Conservation (phyloP, 2,888 invertebrate species). For the Podabrus alpinus region DNA sequence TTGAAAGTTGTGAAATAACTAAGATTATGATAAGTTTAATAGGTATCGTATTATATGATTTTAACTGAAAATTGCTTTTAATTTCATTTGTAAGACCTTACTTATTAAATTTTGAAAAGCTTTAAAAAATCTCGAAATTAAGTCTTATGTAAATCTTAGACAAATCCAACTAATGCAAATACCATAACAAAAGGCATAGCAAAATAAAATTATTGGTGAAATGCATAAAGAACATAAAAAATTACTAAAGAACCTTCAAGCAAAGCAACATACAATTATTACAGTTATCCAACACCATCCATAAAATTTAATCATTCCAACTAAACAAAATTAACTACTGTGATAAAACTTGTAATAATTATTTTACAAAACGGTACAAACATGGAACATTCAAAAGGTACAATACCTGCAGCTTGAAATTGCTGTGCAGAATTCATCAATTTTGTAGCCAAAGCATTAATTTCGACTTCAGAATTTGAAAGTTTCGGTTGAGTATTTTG, state of each 20-base stretch:
- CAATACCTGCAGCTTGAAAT: constrained; percentile 67
- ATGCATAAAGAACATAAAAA: no score
- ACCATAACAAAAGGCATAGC: background rate
- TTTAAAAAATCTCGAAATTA: no score
- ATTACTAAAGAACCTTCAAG: background rate
- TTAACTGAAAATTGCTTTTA: no score
- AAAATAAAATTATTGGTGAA: background rate
- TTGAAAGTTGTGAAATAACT: no score
- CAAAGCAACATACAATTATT: background rate
- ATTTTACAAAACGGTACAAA: background rate
- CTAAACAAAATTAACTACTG: background rate
- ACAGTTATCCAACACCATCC: background rate
- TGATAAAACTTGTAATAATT: background rate
- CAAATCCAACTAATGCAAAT: background rate
- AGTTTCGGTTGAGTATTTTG: constrained; percentile 52
- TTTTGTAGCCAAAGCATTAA: constrained; percentile 78
- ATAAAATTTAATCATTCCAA: background rate
- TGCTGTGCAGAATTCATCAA: constrained; percentile 83
- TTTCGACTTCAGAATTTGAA: constrained; percentile 65
- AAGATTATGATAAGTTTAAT: no score
- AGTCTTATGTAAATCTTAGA: no score
- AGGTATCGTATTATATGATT: no score
- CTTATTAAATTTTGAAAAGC: no score
- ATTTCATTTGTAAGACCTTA: no score
- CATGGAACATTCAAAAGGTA: background rate